Evolutionary conservation across 2,113 vertebrate genomes (phyloP), one percentile per base, ranked within the genome.

Genomic region (Phalacrocorax aristotelis): DNA sequence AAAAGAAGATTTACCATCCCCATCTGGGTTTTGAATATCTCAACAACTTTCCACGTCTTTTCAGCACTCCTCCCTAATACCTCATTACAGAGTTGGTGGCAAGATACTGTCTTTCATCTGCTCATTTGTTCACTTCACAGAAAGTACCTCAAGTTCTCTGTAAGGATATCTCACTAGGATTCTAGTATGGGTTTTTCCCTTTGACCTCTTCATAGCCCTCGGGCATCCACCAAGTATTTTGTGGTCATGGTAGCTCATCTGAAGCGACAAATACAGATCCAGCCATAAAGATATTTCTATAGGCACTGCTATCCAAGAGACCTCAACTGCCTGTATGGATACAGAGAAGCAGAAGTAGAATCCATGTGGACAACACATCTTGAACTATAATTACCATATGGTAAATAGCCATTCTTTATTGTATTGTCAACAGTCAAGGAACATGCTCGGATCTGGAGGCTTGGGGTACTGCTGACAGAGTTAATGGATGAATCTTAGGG

Each of bases 301-400:
- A 89, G 38, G 30, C 69, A 46, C 30, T 72, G 54, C 74, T 87
- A 0, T 93, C 62, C 75, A 54, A 44, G 80, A 93, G 81, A 79
- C 58, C 46, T 70, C 72, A 36, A 44, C 19, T 84, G 74, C 69
- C 57, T 66, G 19, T 21, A 19, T 72, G 77, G 83, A 76, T 65
- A 89, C 70, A 51, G 78, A 91, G 89, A 92, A 87, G 44, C 61
- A 87, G 19, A 91, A 95, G 77, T 10, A 65, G 94, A 91, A 88
- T 95, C 94, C 93, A 90, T 83, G 91, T 80, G 95, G 96, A 90
- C 84, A 87, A 89, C 87, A 95, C 91, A 96, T 95, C 95, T 95
- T 97, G 96, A 95, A 95, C 94, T 94, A 51, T 55, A 96, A 83
- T 97, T 94, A 91, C 89, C 87, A 66, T 51, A 80, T 80, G 84